Conservation (phyloP, 2,113 vertebrate genomes). For the Gorsachius goisagi region DNA sequence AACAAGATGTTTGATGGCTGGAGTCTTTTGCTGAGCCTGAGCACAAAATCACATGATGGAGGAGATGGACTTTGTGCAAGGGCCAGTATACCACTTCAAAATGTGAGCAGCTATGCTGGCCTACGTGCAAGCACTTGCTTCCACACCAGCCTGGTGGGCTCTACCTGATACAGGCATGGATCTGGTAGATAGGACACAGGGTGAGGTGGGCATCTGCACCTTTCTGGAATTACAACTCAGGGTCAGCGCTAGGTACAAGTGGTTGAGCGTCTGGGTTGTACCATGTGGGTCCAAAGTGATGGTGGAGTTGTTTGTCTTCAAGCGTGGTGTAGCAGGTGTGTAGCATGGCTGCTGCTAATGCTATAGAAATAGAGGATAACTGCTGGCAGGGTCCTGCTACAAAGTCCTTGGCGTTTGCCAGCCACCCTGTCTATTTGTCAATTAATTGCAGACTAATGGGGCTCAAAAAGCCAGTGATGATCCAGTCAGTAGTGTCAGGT, state of each 20-base stretch:
- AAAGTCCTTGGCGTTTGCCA: not conserved
- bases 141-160: not conserved
- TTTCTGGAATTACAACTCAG: not conserved
- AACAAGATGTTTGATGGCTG: not conserved
- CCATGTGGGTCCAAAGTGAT: not conserved
- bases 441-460: not conserved
- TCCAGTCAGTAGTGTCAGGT: not conserved
- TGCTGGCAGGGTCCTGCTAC: not conserved
- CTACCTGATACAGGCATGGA: not conserved
- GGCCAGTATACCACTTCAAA: not conserved
- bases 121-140: not conserved
- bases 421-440: not conserved
- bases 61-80: not conserved
- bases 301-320: not conserved
- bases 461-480: not conserved
- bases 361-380: not conserved
- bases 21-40: not conserved
- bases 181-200: not conserved
- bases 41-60: not conserved
- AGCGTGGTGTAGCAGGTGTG: not conserved
- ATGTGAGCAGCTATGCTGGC: rapidly evolving
- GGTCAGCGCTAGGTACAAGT: not conserved
- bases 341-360: not conserved
- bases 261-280: not conserved
- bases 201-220: not conserved